phyloP scores from a whole-genome alignment of 2,113 vertebrate species.

The Phodopus roborovskii region DNA sequence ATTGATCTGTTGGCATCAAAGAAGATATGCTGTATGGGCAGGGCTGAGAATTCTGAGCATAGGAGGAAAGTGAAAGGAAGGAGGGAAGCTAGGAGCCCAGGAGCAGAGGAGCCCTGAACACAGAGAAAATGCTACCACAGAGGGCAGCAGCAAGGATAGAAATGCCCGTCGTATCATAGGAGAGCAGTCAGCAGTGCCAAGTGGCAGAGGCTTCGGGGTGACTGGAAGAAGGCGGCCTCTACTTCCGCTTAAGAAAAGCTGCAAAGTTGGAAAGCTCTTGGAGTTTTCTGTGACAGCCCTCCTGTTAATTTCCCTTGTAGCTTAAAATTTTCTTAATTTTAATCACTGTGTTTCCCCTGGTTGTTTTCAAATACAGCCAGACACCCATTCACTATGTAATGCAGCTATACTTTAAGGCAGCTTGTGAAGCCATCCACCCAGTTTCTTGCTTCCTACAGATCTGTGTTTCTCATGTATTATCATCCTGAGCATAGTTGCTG shows the following conservation, averaged over 20 bases:
- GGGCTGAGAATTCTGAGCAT: neutral
- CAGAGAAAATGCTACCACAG: neutral
- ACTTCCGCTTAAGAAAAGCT: neutral
- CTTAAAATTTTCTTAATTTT: slow-evolving; percentile 2
- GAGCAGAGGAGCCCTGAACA: neutral
- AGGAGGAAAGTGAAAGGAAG: neutral
- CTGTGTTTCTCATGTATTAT: slow-evolving; percentile 61
- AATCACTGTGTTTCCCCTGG: neutral
- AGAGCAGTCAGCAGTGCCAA: neutral
- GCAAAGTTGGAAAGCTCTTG: neutral
- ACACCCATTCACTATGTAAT: slow-evolving; percentile 46
- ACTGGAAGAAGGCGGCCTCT: neutral
- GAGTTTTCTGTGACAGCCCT: neutral
- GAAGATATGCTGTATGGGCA: neutral
- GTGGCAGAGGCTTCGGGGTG: neutral
- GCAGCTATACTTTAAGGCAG: slow-evolving; percentile 66
- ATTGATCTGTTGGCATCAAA: neutral
- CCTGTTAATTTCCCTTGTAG: slow-evolving; percentile 44
- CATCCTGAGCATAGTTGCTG: slow-evolving; percentile 50
- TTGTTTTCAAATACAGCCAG: slow-evolving; percentile 9
- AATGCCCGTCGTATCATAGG: neutral
- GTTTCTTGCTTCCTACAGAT: slow-evolving; percentile 48
- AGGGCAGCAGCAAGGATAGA: no score
- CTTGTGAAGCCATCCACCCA: slow-evolving; percentile 63
- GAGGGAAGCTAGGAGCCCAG: neutral